Conservation (phyloP, 2,888 invertebrate genomes). For the Morpho helenor region DNA sequence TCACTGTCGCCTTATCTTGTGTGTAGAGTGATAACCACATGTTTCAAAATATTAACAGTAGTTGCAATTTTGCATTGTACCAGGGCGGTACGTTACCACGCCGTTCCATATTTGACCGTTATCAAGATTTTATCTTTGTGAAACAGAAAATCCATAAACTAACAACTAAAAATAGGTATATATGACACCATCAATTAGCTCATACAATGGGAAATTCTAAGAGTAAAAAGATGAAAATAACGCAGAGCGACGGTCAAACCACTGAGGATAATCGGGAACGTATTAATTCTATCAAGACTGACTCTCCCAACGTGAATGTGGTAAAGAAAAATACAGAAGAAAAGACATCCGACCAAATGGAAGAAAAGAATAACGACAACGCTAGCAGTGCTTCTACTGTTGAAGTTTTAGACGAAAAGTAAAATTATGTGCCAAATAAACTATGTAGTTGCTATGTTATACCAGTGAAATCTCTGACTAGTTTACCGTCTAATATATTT, state of each 20-base stretch:
- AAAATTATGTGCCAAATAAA: conserved; percentile 30
- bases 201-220: conserved; percentile 66
- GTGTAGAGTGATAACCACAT: conserved; percentile 42
- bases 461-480: conserved; percentile 18
- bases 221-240: conserved; percentile 68
- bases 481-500: conserved; percentile 5
- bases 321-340: conserved; percentile 33
- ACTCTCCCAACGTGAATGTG: conserved; percentile 39
- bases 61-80: conserved; percentile 60
- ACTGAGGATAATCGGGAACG: conserved; percentile 43
- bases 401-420: conserved; percentile 70
- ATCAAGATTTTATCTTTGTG: conserved; percentile 39
- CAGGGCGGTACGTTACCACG: conserved; percentile 51
- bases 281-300: conserved; percentile 57
- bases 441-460: conserved; percentile 8
- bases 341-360: conserved; percentile 36
- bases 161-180: conserved; percentile 29
- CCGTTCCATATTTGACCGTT: conserved; percentile 37
- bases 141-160: conserved; percentile 30
- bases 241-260: conserved; percentile 43
- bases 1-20: conserved; percentile 67
- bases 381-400: conserved; percentile 72
- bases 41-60: conserved; percentile 53
- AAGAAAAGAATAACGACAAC: conserved; percentile 56
- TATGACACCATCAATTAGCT: conserved; percentile 28